These are phyloP conservation scores for Delichon dasypus DNA, from an alignment of 2,797 vertebrate species.

Conservation along the genomic window DNA sequence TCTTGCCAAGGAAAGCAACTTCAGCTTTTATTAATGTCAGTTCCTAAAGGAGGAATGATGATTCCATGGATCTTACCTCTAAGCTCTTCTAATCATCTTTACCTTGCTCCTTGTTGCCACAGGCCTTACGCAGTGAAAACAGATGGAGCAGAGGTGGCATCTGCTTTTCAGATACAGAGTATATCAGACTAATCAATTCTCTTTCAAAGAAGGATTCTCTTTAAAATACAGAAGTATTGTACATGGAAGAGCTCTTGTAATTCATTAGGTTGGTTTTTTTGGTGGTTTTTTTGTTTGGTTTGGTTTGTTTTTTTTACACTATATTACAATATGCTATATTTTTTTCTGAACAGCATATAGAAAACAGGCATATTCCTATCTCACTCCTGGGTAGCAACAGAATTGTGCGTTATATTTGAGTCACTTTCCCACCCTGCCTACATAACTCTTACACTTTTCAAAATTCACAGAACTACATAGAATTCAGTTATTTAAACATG, in stretches of 20 bases:
- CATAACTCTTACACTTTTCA: neutral
- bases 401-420: neutral
- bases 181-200: neutral
- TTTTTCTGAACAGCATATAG: neutral
- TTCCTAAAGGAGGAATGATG: slow-evolving; percentile 30
- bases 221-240: neutral
- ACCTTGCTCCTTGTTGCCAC: neutral
- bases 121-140: neutral
- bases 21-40: slow-evolving; percentile 33
- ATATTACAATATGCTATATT: neutral
- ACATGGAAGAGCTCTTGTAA: neutral
- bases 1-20: slow-evolving; percentile 52
- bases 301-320: neutral
- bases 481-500: neutral
- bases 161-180: neutral
- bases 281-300: no score
- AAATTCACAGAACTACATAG: neutral
- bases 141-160: neutral
- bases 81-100: slow-evolving; percentile 15
- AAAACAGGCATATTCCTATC: neutral
- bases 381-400: neutral
- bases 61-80: slow-evolving; percentile 18
- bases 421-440: neutral
- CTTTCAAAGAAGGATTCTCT: neutral
- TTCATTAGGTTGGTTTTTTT: neutral